Base-by-base conservation (phyloP, 2,888 invertebrate genomes). In the Acrobasis repandana region DNA sequence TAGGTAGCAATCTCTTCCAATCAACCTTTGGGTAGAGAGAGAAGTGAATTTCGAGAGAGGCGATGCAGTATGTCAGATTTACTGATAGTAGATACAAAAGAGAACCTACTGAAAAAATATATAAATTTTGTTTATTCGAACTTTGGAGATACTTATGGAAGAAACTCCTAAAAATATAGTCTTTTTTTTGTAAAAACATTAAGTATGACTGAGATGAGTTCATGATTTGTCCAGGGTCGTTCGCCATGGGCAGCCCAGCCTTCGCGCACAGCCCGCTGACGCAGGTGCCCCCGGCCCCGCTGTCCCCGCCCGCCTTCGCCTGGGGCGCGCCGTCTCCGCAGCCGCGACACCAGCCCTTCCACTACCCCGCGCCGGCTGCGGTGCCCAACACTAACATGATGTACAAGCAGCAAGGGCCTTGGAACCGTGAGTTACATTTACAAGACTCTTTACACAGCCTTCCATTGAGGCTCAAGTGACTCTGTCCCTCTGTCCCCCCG, bases 291-390 rank as follows among this genome's bases (percentile, higher is more conserved):
- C 14, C n/a, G 18, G 49, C 49, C 4, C 85, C 91, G 0, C 54
- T 90, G 61, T 90, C 90, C 0, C 91, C 91, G 0, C 76, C 76
- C 18, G 76, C 80, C 0, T 59, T 86, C 36, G 85, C 90, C 1
- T 91, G 90, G 90, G 70, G 88, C 73, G 64, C 88, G 4, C 88
- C 88, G 1, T 90, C 91, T 0, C 92, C 92, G n/a, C 92, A 86
- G 74, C 84, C 86, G 0, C 73, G 80, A 16, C 69, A 69, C 20
- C 79, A 73, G 0, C 86, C 75, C 64, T 88, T 91, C 79, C 85
- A 83, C 63, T 90, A 85, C 70, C 88, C 88, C 5, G 65, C 70
- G 18, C 38, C 78, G 50, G 76, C 79, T 2, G 74, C 74, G 20
- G 43, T 56, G 61, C 73, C 74, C 9, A 76, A 75, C 52, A 64